Percentiles rank a stretch among this genome's conserved stretches.
Conservation (phyloP, 2,888 invertebrate genomes). For the Torymus tubicola region DNA sequence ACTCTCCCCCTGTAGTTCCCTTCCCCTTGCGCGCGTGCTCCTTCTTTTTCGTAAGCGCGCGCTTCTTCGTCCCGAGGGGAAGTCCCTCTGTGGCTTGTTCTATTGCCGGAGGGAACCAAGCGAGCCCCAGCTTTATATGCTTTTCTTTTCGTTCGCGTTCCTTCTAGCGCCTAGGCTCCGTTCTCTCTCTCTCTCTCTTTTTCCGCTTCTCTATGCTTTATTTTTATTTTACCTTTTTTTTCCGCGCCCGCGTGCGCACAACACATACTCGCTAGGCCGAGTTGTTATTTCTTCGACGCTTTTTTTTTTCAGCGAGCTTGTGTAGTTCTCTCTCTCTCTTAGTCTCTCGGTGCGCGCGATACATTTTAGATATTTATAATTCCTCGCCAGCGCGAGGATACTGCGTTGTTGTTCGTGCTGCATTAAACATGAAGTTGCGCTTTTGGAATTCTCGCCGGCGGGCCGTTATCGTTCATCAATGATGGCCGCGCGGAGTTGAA, state of each 20-base stretch:
- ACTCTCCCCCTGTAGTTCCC: not conserved
- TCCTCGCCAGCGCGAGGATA: conserved; percentile 33
- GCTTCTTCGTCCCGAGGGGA: conserved; percentile 62
- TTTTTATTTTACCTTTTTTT: not conserved
- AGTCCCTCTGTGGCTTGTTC: conserved; percentile 70
- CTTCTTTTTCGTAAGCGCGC: conserved; percentile 31
- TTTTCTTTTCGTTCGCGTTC: conserved; percentile 35
- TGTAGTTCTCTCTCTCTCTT: conserved; percentile 4
- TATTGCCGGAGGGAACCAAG: conserved; percentile 69
- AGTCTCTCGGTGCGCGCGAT: conserved; percentile 47
- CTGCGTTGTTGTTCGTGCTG: conserved; percentile 35
- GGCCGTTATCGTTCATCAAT: conserved; percentile 46
- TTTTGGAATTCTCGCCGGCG: conserved; percentile 30
- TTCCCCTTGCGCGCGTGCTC: conserved; percentile 41
- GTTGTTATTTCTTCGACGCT: not conserved
- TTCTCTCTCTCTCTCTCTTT: not conserved
- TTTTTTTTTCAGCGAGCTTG: conserved; percentile 32
- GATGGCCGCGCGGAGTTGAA: conserved; percentile 14
- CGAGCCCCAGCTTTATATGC: conserved; percentile 33
- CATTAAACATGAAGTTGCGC: conserved; percentile 45
- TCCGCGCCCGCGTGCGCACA: not conserved
- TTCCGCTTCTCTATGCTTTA: not conserved
- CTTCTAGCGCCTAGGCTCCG: not conserved
- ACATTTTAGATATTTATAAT: conserved; percentile 57
- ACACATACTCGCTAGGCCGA: too few species aligned